Evolutionary conservation across 2,113 vertebrate genomes (phyloP).

Genomic region (Petromus typicus): DNA sequence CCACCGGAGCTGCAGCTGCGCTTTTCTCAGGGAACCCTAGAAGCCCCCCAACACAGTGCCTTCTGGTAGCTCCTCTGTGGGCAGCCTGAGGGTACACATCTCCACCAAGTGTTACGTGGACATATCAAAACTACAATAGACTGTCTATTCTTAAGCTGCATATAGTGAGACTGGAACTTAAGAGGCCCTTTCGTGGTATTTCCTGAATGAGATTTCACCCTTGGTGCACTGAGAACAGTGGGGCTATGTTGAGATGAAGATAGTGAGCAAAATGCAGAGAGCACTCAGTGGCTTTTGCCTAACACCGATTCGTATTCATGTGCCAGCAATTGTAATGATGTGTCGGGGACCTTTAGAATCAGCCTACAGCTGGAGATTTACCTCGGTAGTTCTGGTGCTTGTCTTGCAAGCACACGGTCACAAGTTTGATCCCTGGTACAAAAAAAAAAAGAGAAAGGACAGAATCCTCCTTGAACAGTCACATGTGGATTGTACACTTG

Average conservation of each 20-base stretch:
- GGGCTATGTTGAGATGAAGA: background rate
- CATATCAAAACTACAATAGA: background rate
- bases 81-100: background rate
- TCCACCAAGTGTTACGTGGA: background rate
- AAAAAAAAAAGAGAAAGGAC: too few species aligned
- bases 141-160: slow-evolving; percentile 15
- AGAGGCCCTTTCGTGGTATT: background rate
- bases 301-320: background rate
- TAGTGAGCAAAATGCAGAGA: background rate
- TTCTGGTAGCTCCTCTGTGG: background rate
- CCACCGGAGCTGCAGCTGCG: background rate
- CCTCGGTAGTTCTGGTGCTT: too few species aligned
- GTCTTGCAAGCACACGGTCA: too few species aligned
- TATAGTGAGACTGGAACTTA: background rate
- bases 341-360: background rate
- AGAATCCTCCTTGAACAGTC: background rate
- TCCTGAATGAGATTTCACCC: background rate
- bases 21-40: background rate
- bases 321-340: background rate
- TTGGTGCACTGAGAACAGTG: background rate
- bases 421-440: too few species aligned
- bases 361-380: background rate
- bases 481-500: slow-evolving; percentile 12
- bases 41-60: background rate
- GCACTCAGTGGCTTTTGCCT: background rate